Conservation (phyloP, 2,888 invertebrate species). For the Anodontia alba region DNA sequence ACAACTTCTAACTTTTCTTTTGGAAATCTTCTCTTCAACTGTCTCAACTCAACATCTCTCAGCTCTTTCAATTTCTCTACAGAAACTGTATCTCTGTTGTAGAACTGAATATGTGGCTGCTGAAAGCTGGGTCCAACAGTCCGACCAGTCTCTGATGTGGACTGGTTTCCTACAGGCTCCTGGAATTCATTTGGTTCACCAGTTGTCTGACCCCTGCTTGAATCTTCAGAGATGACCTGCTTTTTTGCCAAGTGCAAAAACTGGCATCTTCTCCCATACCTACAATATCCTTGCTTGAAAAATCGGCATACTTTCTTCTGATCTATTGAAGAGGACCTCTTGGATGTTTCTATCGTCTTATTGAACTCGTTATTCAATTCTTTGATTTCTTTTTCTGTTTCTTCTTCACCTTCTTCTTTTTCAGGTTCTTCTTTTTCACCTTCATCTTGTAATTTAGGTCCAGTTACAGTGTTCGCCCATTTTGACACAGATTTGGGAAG, state of each 20-base stretch:
- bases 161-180: neutral
- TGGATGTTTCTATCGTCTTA: neutral
- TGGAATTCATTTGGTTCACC: neutral
- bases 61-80: slow-evolving; percentile 65
- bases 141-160: neutral
- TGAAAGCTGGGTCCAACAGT: neutral
- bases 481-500: slow-evolving; percentile 15
- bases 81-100: slow-evolving; percentile 55
- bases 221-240: neutral
- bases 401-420: slow-evolving; percentile 23
- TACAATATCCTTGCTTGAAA: slow-evolving; percentile 69
- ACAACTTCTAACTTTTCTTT: slow-evolving; percentile 61
- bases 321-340: neutral
- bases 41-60: slow-evolving; percentile 74
- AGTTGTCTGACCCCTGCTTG: neutral
- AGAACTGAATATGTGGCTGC: slow-evolving; percentile 35
- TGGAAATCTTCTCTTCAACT: slow-evolving; percentile 78
- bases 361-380: neutral
- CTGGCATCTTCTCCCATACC: slow-evolving; percentile 67
- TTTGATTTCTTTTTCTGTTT: slow-evolving; percentile 41
- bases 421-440: slow-evolving; percentile 18
- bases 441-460: neutral
- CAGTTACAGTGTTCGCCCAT: neutral
- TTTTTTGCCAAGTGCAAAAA: slow-evolving; percentile 63
- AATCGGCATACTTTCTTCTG: slow-evolving; percentile 39